These are phyloP conservation scores for Venturia canescens DNA, from an alignment of 1,140 invertebrate genomes.

Conservation along the genomic window DNA sequence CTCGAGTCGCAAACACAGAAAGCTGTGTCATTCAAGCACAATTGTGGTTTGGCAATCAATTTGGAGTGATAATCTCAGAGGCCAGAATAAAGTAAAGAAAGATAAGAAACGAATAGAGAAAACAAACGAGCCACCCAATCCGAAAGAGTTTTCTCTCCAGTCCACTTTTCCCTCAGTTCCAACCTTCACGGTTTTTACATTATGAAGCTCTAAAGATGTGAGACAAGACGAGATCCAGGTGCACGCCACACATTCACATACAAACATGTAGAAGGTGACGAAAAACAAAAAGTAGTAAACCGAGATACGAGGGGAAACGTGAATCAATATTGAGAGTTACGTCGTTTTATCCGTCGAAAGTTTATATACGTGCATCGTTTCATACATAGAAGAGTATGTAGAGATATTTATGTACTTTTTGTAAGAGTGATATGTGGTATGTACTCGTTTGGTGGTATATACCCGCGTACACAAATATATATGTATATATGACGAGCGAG, in stretches of 20 bases:
- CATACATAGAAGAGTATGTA: neutral
- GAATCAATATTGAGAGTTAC: neutral
- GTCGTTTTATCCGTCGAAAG: neutral
- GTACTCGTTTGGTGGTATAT: neutral
- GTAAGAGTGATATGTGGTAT: neutral
- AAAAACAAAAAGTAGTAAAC: neutral
- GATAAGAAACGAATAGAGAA: neutral
- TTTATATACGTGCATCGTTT: neutral
- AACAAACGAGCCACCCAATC: conserved; percentile 58
- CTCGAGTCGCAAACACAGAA: too few relatives aligned
- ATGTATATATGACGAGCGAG: conserved; percentile 21
- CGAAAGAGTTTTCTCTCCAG: conserved; percentile 11
- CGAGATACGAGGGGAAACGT: neutral
- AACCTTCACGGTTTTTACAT: neutral
- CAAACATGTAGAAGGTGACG: neutral
- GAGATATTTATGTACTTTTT: neutral
- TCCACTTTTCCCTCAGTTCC: neutral
- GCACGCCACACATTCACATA: neutral
- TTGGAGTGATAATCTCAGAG: conserved; percentile 58
- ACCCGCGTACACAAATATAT: conserved; percentile 6
- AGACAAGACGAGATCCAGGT: neutral
- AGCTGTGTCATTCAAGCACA: too few relatives aligned
- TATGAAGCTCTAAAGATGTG: neutral
- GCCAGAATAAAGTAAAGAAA: conserved; percentile 34
- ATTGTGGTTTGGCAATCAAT: conserved; percentile 53